Evolutionary conservation across 2,113 vertebrate genomes (phyloP).

Genomic region (Gallinago paraguaiae): DNA sequence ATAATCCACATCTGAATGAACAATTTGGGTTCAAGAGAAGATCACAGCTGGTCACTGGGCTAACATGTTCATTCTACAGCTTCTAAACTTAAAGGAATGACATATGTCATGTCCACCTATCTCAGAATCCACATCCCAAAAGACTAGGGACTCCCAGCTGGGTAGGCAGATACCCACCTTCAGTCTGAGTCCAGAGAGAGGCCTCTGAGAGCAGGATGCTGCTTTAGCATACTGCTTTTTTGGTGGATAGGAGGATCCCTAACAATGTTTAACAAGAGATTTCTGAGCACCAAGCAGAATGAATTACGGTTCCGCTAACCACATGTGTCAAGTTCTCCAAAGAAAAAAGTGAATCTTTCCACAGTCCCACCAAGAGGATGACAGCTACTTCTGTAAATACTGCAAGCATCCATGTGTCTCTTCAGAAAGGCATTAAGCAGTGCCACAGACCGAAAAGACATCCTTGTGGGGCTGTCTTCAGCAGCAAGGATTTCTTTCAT

Average conservation of each 20-base stretch:
- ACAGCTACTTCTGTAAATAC: slow-evolving; percentile 9
- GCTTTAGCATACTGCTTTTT: background rate
- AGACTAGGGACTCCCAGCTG: background rate
- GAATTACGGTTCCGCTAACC: background rate
- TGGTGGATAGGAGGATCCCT: background rate
- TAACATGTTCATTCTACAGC: background rate
- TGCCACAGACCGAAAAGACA: background rate
- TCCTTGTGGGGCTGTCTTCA: background rate
- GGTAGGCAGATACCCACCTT: background rate
- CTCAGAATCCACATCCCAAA: background rate
- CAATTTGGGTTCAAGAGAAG: background rate
- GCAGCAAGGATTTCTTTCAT: background rate
- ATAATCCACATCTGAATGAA: background rate
- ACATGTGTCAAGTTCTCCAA: background rate
- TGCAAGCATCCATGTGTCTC: background rate
- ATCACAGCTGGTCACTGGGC: background rate
- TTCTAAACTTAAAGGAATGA: background rate
- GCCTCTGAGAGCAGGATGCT: background rate
- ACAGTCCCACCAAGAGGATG: background rate
- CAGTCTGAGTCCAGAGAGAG: background rate
- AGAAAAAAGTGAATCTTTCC: background rate
- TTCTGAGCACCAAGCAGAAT: background rate
- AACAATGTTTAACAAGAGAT: background rate
- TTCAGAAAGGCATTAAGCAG: background rate
- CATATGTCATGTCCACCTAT: background rate